phyloP scores from a whole-genome alignment of 2,113 vertebrate species.

The Laticauda laticaudata region DNA sequence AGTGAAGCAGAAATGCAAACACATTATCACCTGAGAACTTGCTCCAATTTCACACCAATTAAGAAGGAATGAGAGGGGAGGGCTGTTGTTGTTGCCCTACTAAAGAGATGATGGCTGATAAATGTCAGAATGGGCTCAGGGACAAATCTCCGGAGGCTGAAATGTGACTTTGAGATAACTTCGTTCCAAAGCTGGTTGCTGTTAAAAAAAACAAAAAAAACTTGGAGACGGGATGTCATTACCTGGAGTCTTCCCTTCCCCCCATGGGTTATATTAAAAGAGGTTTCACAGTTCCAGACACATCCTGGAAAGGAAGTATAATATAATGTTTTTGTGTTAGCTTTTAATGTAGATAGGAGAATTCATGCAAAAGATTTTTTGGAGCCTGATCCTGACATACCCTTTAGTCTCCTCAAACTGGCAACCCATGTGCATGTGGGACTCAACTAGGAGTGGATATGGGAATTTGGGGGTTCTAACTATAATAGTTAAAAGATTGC shows the following conservation, averaged over 20 bases:
- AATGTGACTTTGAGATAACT: slow-evolving; percentile 53
- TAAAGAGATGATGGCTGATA: slow-evolving; percentile 64
- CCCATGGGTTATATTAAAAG: neutral
- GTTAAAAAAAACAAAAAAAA: neutral
- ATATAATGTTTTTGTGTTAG: neutral
- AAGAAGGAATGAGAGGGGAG: slow-evolving; percentile 72
- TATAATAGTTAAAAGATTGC: neutral
- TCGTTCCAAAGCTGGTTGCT: neutral
- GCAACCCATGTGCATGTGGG: neutral
- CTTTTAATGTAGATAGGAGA: neutral
- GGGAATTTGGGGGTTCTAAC: neutral
- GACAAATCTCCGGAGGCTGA: slow-evolving; percentile 41
- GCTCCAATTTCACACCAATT: slow-evolving; percentile 76
- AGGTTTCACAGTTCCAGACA: neutral
- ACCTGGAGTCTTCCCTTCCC: neutral
- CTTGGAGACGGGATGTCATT: neutral
- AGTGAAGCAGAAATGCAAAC: slow-evolving; percentile 77
- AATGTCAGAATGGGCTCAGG: slow-evolving; percentile 57
- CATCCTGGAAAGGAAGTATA: neutral
- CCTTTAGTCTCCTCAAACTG: neutral
- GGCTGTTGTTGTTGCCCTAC: slow-evolving; percentile 49
- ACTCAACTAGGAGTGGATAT: neutral
- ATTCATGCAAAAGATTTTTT: neutral
- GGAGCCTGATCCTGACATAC: neutral
- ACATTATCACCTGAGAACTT: slow-evolving; percentile 76